These are phyloP conservation scores for Centroberyx gerrardi DNA, from an alignment of 2,797 vertebrate genomes.

Conservation along the genomic window DNA sequence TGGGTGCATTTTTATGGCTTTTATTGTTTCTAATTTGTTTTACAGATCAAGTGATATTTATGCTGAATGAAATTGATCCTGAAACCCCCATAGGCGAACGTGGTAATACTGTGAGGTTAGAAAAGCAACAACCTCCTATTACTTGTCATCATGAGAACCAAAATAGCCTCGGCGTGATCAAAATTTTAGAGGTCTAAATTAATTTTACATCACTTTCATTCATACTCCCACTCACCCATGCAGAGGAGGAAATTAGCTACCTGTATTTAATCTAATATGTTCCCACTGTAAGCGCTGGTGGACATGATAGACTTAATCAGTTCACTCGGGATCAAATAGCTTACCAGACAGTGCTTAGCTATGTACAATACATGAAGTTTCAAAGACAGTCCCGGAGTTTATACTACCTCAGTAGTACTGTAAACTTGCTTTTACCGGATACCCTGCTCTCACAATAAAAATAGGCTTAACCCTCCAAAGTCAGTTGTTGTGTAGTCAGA, in stretches of 20 bases:
- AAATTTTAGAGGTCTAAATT: constrained; percentile 86
- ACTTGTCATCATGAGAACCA: constrained; percentile 83
- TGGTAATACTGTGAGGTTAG: constrained; percentile 73
- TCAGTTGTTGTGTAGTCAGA: constrained; percentile 5
- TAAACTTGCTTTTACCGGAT: constrained; percentile 30
- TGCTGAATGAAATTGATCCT: constrained; percentile 85
- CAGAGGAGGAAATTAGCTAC: constrained; percentile 86
- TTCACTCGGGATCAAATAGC: constrained; percentile 79
- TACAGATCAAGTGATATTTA: constrained; percentile 87
- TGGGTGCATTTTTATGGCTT: constrained; percentile 78
- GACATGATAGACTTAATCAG: constrained; percentile 86
- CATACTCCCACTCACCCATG: constrained; percentile 83
- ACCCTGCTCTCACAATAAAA: neutral
- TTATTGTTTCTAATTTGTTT: constrained; percentile 86
- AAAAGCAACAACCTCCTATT: constrained; percentile 81
- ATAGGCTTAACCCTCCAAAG: neutral
- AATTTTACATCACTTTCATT: constrained; percentile 86
- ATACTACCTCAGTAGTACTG: neutral
- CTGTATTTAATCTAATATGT: constrained; percentile 86
- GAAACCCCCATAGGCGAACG: constrained; percentile 80
- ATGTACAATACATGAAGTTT: constrained; percentile 71
- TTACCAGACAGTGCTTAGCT: constrained; percentile 71
- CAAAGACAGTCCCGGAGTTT: constrained; percentile 65
- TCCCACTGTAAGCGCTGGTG: constrained; percentile 83
- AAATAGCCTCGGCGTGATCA: constrained; percentile 85